Base-by-base conservation (phyloP, 2,113 vertebrate species). In the Cygnus buccinator region DNA sequence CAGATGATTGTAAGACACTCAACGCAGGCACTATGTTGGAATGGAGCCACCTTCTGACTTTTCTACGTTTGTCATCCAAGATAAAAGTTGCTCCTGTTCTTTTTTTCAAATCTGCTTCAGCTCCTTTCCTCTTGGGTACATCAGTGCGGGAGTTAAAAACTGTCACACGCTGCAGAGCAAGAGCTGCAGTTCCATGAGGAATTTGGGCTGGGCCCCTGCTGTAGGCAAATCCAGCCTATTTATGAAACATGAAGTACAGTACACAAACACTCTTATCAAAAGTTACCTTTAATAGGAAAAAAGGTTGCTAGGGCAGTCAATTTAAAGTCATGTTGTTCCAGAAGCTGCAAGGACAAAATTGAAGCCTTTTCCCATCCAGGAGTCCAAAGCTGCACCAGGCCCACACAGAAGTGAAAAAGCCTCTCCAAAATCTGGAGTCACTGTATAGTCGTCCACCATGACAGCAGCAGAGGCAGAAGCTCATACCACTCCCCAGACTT, bases 401-500 rank as follows among this genome's bases (percentile, higher is more conserved):
- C 67, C 72, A 87, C 19, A 63, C 5, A 9, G 9, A 33, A 84
- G n/a, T 80, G 67, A 78, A 86, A 83, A 7, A 84, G 19, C 28
- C 19, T 50, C 63, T 84, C 61, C 74, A 70, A 37, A 88, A 72
- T 2, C 2, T 50, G 57, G 35, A 72, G 18, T 41, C 43, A 44
- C 28, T 73, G n/a, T 29, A 19, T 4, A 33, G 46, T 54, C 94
- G 61, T 92, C 43, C 44, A 57, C 15, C 7, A 5, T 8, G 29
- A 54, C 22, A 81, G 68, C 41, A 90, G 82, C 18, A 65, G 55
- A 39, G 92, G 62, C 39, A 57, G 73, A 11, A 70, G 15, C 19
- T 99, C 98, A 99, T 54, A 99, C 76, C 12, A 99, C 95, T 9
- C 99, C 99, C 99, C 99, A 99, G 2, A 97, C 98, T 93, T 99